Conservation (phyloP, 1,140 invertebrate species). For the Trachymyrmex cornetzi region DNA sequence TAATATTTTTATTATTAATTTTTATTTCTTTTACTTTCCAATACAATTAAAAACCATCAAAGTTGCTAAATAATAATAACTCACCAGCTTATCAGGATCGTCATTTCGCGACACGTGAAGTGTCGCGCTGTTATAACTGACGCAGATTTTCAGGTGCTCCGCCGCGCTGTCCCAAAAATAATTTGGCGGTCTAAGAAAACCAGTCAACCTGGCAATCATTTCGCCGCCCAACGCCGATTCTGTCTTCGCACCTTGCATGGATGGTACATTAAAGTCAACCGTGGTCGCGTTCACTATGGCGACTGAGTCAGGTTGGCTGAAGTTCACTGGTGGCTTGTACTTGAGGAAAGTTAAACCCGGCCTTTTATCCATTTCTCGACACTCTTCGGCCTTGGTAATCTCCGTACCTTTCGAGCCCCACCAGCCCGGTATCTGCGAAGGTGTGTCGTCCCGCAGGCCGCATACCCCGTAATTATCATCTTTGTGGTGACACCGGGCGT, state of each 20-base stretch:
- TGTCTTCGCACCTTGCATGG: slow-evolving; percentile 88
- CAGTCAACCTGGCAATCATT: slow-evolving; percentile 92
- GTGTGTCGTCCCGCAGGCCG: slow-evolving; percentile 91
- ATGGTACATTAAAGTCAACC: slow-evolving; percentile 91
- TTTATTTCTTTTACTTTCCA: background rate
- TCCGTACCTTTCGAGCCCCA: slow-evolving; percentile 95
- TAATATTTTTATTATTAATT: slow-evolving; percentile 17
- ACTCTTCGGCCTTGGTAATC: slow-evolving; percentile 92
- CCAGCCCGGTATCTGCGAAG: slow-evolving; percentile 93
- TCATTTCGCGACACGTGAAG: slow-evolving; percentile 86
- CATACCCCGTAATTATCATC: slow-evolving; percentile 95
- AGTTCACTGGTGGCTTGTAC: slow-evolving; percentile 95
- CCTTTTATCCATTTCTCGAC: slow-evolving; percentile 92
- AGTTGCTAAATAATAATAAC: slow-evolving; percentile 11
- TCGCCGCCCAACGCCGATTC: slow-evolving; percentile 90
- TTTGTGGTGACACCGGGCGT: slow-evolving; percentile 95
- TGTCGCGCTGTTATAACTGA: slow-evolving; percentile 90
- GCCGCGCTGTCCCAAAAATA: slow-evolving; percentile 89
- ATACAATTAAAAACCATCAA: slow-evolving; percentile 23
- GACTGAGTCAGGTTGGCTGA: slow-evolving; percentile 94
- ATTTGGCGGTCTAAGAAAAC: slow-evolving; percentile 92
- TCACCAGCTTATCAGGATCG: slow-evolving; percentile 81
- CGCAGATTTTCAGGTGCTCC: slow-evolving; percentile 91
- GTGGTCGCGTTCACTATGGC: slow-evolving; percentile 94
- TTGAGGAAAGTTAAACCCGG: slow-evolving; percentile 96